Evolutionary conservation across 2,797 vertebrate species (phyloP).

Genomic region (Chelonia mydas): DNA sequence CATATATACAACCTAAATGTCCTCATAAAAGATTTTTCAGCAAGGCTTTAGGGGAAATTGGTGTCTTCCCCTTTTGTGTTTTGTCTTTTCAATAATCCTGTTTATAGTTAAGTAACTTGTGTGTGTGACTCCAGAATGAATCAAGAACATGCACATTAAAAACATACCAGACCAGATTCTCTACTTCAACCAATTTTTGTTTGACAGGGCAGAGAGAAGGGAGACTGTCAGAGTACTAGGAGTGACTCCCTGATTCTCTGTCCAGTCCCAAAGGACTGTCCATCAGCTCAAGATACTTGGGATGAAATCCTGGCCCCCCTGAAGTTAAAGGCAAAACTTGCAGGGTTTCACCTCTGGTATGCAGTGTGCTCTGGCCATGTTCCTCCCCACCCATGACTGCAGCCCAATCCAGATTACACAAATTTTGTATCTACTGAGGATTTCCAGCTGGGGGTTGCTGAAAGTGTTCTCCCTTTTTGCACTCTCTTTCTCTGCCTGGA

Average conservation of each 20-base stretch:
- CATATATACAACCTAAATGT: not conserved
- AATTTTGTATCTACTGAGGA: no score
- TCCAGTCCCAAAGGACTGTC: no score
- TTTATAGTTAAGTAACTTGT: not conserved
- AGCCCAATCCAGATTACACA: not conserved
- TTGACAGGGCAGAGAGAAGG: no score
- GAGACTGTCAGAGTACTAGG: no score
- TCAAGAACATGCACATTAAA: not conserved
- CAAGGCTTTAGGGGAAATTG: not conserved
- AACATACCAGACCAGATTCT: not conserved
- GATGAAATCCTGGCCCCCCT: no score
- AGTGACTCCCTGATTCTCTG: no score
- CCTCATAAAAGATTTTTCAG: not conserved
- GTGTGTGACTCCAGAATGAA: not conserved
- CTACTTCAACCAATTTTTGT: not conserved
- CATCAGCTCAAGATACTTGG: no score
- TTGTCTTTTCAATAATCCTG: not conserved
- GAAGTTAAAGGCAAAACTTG: no score
- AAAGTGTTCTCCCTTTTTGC: not conserved
- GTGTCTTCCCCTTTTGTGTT: not conserved
- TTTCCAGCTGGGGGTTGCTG: no score
- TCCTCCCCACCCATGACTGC: not conserved
- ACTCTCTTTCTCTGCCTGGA: not conserved
- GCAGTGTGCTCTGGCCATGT: not conserved
- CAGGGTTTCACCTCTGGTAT: not conserved